phyloP scores from a whole-genome alignment of 2,888 invertebrate genomes.

The Polia nebulosa region DNA sequence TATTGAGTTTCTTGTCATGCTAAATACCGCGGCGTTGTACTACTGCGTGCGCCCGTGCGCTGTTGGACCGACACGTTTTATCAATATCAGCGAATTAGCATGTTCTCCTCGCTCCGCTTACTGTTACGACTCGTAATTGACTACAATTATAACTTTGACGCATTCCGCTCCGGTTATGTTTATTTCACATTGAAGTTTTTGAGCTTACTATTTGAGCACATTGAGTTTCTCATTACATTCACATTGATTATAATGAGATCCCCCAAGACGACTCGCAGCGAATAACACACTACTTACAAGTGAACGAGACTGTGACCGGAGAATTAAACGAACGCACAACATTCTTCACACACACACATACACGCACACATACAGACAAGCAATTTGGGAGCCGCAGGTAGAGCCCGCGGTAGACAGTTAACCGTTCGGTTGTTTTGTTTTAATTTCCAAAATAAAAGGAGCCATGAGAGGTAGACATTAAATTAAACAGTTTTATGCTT shows the following conservation, averaged over 20 bases:
- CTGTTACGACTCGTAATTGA: conserved; percentile 18
- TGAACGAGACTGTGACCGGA: conserved; percentile 39
- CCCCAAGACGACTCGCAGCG: neutral
- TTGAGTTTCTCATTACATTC: neutral
- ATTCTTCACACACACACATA: conserved; percentile 14
- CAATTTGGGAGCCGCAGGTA: conserved; percentile 54
- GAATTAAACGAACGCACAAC: conserved; percentile 23
- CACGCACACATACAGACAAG: conserved; percentile 18
- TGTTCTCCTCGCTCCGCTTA: conserved; percentile 5
- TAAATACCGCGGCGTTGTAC: neutral
- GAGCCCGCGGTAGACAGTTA: conserved; percentile 36
- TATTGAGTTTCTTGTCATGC: neutral
- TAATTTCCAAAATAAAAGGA: conserved; percentile 45
- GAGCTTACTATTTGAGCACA: neutral
- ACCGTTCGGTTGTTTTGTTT: conserved; percentile 47
- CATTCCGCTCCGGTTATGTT: conserved; percentile 5
- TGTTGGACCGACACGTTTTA: neutral
- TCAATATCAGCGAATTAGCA: conserved; percentile 28
- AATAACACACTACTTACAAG: conserved; percentile 12
- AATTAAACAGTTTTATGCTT: conserved; percentile 50
- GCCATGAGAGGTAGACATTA: conserved; percentile 33
- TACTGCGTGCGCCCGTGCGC: neutral
- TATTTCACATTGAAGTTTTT: neutral
- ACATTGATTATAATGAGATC: conserved; percentile 11
- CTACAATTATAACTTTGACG: conserved; percentile 27